Conservation (phyloP, 2,797 vertebrate genomes). For the Gadopsis marmoratus region DNA sequence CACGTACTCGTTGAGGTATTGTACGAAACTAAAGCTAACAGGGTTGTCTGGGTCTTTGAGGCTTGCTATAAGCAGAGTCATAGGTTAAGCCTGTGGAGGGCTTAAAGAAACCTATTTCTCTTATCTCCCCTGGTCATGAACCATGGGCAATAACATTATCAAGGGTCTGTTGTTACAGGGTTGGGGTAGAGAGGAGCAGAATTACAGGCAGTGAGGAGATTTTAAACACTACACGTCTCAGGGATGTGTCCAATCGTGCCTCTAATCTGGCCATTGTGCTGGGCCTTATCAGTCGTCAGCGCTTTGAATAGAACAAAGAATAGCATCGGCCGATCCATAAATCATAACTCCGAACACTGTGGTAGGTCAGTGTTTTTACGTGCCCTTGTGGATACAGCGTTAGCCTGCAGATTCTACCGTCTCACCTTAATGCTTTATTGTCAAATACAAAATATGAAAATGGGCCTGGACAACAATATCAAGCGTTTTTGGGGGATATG, state of each 20-base stretch:
- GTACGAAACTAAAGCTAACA: constrained; percentile 69
- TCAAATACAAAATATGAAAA: constrained; percentile 35
- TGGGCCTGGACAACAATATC: background rate
- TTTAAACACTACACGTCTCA: constrained; percentile 76
- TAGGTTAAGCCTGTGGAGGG: constrained; percentile 85
- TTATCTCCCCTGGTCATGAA: constrained; percentile 86
- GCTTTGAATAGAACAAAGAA: constrained; percentile 82
- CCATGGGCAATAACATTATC: constrained; percentile 87
- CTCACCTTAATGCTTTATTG: constrained; percentile 25
- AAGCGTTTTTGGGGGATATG: background rate
- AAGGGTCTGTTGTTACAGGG: constrained; percentile 84
- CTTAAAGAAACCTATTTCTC: constrained; percentile 88
- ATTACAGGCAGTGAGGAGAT: constrained; percentile 83
- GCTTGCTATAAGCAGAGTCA: constrained; percentile 84
- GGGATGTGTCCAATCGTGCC: constrained; percentile 79
- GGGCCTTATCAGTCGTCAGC: constrained; percentile 77
- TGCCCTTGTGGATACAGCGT: constrained; percentile 62
- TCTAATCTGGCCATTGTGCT: constrained; percentile 86
- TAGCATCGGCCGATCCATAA: constrained; percentile 79
- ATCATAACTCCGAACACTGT: constrained; percentile 82
- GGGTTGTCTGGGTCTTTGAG: constrained; percentile 71
- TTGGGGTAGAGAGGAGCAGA: constrained; percentile 73
- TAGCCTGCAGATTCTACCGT: constrained; percentile 30
- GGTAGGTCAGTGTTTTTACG: constrained; percentile 70
- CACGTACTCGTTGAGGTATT: constrained; percentile 65